These are phyloP conservation scores for Otocyon megalotis DNA, from an alignment of 2,113 vertebrate species.

Conservation along the genomic window DNA sequence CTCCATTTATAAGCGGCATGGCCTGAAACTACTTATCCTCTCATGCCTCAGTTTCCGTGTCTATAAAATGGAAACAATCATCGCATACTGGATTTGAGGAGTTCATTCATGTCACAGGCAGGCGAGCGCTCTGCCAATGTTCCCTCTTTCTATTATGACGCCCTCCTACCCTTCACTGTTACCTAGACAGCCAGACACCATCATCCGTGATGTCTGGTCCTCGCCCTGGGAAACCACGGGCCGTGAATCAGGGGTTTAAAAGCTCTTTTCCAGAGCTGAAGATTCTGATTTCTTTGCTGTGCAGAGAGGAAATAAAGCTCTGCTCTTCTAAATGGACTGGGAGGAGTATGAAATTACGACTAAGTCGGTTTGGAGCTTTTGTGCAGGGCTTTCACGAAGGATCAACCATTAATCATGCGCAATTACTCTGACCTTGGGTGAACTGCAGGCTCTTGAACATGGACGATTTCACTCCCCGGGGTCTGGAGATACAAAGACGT, in stretches of 20 bases:
- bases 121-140: neutral
- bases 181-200: neutral
- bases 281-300: conserved; percentile 80
- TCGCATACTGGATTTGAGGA: neutral
- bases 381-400: conserved; percentile 86
- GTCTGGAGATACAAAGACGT: conserved; percentile 73
- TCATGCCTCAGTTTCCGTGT: neutral
- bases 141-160: neutral
- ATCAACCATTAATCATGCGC: conserved; percentile 87
- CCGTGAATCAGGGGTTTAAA: neutral
- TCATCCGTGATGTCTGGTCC: neutral
- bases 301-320: conserved; percentile 78
- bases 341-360: conserved; percentile 83
- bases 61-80: neutral
- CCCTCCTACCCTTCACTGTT: neutral
- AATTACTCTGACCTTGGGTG: conserved; percentile 87
- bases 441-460: conserved; percentile 83
- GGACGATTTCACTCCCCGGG: conserved; percentile 78
- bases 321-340: conserved; percentile 80
- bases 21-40: neutral
- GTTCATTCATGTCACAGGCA: rapidly evolving
- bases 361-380: conserved; percentile 84
- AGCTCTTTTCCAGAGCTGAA: conserved; percentile 77
- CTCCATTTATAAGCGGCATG: rapidly evolving
- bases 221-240: neutral